These are phyloP conservation scores for Perca flavescens DNA, from an alignment of 2,113 vertebrate genomes.

Conservation along the genomic window DNA sequence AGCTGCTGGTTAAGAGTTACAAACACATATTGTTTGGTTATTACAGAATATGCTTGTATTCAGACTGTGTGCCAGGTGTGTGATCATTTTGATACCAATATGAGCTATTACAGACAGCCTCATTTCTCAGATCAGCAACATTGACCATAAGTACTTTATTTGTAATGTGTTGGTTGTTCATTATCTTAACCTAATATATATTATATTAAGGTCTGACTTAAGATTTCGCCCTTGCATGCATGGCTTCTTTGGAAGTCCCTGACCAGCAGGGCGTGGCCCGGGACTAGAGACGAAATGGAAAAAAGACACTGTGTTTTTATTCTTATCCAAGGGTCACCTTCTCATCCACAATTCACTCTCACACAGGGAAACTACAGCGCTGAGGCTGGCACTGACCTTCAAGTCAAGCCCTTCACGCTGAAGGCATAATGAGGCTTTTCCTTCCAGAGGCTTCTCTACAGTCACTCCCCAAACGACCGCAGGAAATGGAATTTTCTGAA, in stretches of 20 bases:
- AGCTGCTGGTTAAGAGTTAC: neutral
- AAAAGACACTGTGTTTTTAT: neutral
- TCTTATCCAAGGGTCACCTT: constrained; percentile 14
- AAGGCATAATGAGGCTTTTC: constrained; percentile 77
- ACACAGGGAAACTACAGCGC: constrained; percentile 47
- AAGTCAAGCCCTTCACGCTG: constrained; percentile 53
- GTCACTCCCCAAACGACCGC: constrained; percentile 65
- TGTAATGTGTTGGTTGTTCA: neutral
- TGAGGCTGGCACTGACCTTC: constrained; percentile 64
- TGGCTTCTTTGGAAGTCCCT: neutral
- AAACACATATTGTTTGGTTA: neutral
- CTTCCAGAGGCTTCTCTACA: constrained; percentile 71
- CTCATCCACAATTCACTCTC: constrained; percentile 12
- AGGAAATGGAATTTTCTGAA: constrained; percentile 79
- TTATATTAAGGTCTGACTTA: too few species aligned
- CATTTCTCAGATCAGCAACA: too few species aligned
- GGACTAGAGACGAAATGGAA: neutral
- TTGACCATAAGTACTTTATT: neutral
- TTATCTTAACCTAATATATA: too few species aligned
- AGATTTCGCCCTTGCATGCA: neutral
- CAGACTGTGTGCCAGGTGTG: neutral
- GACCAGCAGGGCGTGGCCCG: neutral
- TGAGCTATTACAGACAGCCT: too few species aligned
- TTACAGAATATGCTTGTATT: neutral
- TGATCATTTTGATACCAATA: too few species aligned